These are phyloP conservation scores for Erpetoichthys calabaricus DNA, from an alignment of 2,797 vertebrate genomes.

Conservation along the genomic window DNA sequence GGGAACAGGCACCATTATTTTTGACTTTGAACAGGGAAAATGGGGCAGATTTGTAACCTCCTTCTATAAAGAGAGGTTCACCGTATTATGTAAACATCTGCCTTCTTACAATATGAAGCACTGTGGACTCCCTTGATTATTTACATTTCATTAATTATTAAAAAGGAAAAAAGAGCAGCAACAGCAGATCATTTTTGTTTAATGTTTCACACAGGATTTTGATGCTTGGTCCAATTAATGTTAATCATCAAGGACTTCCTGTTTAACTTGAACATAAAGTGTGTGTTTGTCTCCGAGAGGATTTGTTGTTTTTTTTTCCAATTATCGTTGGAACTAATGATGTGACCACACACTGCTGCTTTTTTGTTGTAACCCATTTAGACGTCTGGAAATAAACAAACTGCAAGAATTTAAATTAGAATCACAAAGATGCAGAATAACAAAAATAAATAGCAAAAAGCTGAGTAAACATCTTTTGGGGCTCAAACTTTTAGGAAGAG, in stretches of 20 bases:
- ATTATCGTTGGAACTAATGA: conserved; percentile 50
- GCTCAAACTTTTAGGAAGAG: background rate
- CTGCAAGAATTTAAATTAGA: conserved; percentile 23
- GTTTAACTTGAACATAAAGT: conserved; percentile 63
- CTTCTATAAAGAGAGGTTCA: conserved; percentile 57
- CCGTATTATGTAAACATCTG: conserved; percentile 82
- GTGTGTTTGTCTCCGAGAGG: conserved; percentile 41
- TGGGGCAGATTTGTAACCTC: conserved; percentile 67
- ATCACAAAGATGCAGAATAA: conserved; percentile 18
- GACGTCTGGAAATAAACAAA: conserved; percentile 38
- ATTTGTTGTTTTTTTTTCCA: conserved; percentile 36
- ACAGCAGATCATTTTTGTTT: conserved; percentile 82
- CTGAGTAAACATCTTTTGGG: background rate
- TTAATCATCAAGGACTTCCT: conserved; percentile 75
- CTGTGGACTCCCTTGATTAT: conserved; percentile 71
- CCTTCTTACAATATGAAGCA: conserved; percentile 64
- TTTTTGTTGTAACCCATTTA: conserved; percentile 53
- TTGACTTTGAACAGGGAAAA: conserved; percentile 65
- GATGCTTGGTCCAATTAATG: conserved; percentile 72
- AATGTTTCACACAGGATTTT: conserved; percentile 78
- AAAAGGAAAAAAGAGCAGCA: conserved; percentile 56
- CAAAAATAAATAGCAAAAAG: background rate
- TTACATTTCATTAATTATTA: conserved; percentile 96
- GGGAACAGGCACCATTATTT: conserved; percentile 76
- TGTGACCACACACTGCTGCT: conserved; percentile 52